These are phyloP conservation scores for Xyrichtys novacula DNA, from an alignment of 2,797 vertebrate species.

Conservation along the genomic window DNA sequence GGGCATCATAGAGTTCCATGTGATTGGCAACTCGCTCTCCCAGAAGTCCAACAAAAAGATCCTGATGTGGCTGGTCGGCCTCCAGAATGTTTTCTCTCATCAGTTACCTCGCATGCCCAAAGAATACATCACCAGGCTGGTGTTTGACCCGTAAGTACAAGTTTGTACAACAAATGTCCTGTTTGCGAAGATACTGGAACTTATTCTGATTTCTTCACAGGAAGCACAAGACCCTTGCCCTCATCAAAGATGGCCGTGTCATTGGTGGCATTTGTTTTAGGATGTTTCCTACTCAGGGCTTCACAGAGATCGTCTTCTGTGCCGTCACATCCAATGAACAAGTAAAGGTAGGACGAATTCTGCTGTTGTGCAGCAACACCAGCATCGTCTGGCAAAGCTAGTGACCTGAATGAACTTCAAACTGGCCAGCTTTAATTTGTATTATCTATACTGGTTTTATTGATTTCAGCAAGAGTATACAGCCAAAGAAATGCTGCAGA, in stretches of 20 bases:
- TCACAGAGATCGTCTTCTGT: constrained; percentile 99
- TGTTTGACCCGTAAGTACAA: constrained; percentile 96
- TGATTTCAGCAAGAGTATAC: too few relatives aligned
- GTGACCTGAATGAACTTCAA: neutral
- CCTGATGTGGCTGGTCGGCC: constrained; percentile 97
- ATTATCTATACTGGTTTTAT: too few relatives aligned
- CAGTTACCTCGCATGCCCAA: constrained; percentile 99
- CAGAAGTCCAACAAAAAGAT: constrained; percentile 99
- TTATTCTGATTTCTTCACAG: constrained; percentile 70
- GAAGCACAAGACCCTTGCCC: constrained; percentile 97
- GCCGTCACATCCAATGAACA: constrained; percentile 98
- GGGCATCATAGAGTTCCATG: constrained; percentile 98
- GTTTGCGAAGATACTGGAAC: fast-evolving
- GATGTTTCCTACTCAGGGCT: constrained; percentile 99
- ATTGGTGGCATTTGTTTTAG: constrained; percentile 99
- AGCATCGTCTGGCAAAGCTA: too few relatives aligned
- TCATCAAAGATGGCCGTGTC: constrained; percentile 98
- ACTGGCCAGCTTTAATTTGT: too few relatives aligned
- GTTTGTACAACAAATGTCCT: too few relatives aligned
- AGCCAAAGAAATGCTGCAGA: too few relatives aligned
- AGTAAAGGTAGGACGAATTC: constrained; percentile 89
- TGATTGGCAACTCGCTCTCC: constrained; percentile 96
- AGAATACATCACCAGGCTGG: constrained; percentile 98
- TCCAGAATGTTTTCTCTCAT: constrained; percentile 99
- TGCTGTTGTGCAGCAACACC: too few relatives aligned